Conservation (phyloP, 2,113 vertebrate genomes). For the Silurus asotus region DNA sequence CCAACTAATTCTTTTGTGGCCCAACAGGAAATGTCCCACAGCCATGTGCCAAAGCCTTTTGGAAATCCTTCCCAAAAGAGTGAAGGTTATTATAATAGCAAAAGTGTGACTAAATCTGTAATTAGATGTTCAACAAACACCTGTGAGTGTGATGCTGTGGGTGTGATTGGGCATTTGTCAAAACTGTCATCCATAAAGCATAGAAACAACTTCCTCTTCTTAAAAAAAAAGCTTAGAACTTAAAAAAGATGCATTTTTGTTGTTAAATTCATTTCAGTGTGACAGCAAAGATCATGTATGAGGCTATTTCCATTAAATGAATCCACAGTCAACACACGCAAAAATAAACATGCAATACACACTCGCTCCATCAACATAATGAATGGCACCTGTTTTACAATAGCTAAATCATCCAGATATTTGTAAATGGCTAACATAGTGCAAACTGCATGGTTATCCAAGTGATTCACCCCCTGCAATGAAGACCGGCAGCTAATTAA, state of each 20-base stretch:
- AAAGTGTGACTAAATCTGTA: not conserved
- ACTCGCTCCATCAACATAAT: not conserved
- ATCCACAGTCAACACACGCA: not conserved
- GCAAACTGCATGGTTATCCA: slow-evolving; percentile 24
- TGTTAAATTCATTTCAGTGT: not conserved
- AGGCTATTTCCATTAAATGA: not conserved
- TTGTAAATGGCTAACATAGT: slow-evolving; percentile 60
- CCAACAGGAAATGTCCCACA: not conserved
- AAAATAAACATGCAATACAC: slow-evolving; percentile 24
- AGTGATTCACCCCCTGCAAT: slow-evolving; percentile 31
- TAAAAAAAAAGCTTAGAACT: no score
- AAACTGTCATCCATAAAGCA: not conserved
- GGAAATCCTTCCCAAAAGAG: not conserved
- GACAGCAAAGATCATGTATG: slow-evolving; percentile 2
- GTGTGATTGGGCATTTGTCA: not conserved
- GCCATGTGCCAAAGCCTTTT: not conserved
- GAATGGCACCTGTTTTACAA: slow-evolving; percentile 27
- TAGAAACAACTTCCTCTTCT: not conserved
- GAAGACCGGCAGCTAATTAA: slow-evolving; percentile 2
- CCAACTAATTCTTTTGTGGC: not conserved
- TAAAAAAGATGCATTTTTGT: not conserved
- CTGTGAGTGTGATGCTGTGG: not conserved
- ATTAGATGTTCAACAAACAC: not conserved
- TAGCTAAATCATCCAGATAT: slow-evolving; percentile 39
- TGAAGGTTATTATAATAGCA: not conserved